A percentile compares a stretch with the other conserved stretches of the same genome.
phyloP scores from a whole-genome alignment of 2,888 invertebrate genomes.

The Agriotes lineatus region DNA sequence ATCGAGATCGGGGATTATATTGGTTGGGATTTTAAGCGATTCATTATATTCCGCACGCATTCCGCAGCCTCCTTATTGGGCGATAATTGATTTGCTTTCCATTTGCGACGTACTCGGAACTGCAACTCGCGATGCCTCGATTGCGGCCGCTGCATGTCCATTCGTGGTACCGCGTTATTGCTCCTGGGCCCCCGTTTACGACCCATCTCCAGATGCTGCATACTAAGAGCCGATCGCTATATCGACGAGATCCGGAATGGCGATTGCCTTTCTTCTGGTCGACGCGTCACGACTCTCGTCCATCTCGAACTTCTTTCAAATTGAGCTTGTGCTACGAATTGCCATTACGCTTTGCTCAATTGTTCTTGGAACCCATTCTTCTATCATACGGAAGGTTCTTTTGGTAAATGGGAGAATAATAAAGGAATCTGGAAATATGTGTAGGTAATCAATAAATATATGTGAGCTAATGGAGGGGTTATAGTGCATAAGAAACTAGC shows the following conservation, averaged over 20 bases:
- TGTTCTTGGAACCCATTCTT: no score
- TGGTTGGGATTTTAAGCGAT: conserved; percentile 62
- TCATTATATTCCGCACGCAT: conserved; percentile 62
- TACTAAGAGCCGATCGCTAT: conserved; percentile 28
- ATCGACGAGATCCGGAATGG: conserved; percentile 10
- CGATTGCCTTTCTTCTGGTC: conserved; percentile 6
- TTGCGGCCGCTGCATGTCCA: conserved; percentile 36
- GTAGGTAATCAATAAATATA: no score
- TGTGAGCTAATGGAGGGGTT: no score
- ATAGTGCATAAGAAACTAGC: no score
- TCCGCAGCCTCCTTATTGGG: conserved; percentile 51
- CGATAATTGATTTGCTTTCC: conserved; percentile 50
- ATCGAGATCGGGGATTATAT: conserved; percentile 56
- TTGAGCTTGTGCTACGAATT: background rate
- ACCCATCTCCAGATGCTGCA: conserved; percentile 35
- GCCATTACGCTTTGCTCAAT: no score
- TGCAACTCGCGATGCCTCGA: conserved; percentile 36
- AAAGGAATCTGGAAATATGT: no score
- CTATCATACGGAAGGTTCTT: no score
- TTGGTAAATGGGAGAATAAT: no score
- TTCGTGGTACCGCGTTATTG: conserved; percentile 39
- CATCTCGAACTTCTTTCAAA: conserved; percentile 5
- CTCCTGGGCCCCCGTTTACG: conserved; percentile 25
- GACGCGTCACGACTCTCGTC: conserved; percentile 5
- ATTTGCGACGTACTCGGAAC: conserved; percentile 40